Conservation (phyloP, 2,113 vertebrate species). For the Psittacula cyanocephala region DNA sequence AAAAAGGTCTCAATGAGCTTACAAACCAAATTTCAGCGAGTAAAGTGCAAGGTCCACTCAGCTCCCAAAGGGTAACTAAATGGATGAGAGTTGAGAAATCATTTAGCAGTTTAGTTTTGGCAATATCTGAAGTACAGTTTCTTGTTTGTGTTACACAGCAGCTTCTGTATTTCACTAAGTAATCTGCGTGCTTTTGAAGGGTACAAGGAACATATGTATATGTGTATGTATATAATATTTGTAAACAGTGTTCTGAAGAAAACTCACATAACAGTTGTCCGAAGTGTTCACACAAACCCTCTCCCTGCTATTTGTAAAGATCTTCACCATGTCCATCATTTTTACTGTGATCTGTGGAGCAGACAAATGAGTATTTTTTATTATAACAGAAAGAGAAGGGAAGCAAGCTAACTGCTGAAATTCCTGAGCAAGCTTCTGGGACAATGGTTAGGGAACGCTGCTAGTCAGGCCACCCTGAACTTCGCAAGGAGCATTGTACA, state of each 20-base stretch:
- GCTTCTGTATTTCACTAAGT: background rate
- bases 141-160: background rate
- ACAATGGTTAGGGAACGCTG: fast-evolving
- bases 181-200: background rate
- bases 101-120: background rate
- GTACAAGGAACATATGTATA: background rate
- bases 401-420: background rate
- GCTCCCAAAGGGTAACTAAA: background rate
- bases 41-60: background rate
- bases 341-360: background rate
- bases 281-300: background rate
- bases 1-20: background rate
- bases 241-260: background rate
- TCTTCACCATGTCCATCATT: background rate
- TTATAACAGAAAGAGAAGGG: background rate
- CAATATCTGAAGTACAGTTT: background rate
- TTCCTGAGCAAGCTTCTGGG: background rate
- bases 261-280: background rate
- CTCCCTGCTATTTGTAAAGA: background rate
- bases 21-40: background rate
- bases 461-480: background rate
- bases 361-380: background rate
- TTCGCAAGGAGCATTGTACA: background rate
- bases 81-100: background rate
- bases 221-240: background rate